Conservation (phyloP, 1,140 invertebrate genomes). For the Saccostrea glomerata region DNA sequence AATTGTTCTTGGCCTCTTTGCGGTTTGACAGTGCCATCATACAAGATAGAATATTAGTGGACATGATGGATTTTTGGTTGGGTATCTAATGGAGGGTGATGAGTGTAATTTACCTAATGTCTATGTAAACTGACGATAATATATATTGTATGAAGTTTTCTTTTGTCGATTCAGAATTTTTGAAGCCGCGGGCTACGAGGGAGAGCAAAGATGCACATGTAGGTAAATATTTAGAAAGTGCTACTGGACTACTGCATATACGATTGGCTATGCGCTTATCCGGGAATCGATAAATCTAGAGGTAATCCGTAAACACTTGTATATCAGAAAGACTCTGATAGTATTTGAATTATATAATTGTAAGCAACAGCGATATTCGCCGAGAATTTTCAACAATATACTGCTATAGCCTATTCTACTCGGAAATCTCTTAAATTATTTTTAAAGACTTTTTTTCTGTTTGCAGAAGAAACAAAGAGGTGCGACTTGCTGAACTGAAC, state of each 20-base stretch:
- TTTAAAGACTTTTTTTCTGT: no score
- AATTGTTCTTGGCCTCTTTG: slow-evolving; percentile 16
- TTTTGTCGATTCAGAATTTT: background rate
- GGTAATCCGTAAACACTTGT: slow-evolving; percentile 22
- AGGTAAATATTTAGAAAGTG: slow-evolving; percentile 10
- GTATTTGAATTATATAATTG: slow-evolving; percentile 9
- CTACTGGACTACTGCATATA: background rate
- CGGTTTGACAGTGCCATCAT: slow-evolving; percentile 20
- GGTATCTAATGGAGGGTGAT: slow-evolving; percentile 23
- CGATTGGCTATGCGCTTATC: slow-evolving; percentile 11
- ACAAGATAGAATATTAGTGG: slow-evolving; percentile 17
- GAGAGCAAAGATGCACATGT: background rate
- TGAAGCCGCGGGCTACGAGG: background rate
- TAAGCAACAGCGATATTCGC: background rate
- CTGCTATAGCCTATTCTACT: background rate
- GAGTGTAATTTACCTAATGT: slow-evolving; percentile 23
- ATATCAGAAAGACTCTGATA: slow-evolving; percentile 25
- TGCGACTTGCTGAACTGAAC: no score
- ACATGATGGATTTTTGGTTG: slow-evolving; percentile 14
- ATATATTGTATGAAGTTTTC: slow-evolving; percentile 27
- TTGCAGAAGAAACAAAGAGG: no score
- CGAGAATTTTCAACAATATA: background rate
- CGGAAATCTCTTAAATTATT: no score
- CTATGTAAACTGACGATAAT: slow-evolving; percentile 11
- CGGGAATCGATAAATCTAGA: slow-evolving; percentile 14